Base-by-base conservation (phyloP, 2,888 invertebrate species). In the Platycheirus albimanus region DNA sequence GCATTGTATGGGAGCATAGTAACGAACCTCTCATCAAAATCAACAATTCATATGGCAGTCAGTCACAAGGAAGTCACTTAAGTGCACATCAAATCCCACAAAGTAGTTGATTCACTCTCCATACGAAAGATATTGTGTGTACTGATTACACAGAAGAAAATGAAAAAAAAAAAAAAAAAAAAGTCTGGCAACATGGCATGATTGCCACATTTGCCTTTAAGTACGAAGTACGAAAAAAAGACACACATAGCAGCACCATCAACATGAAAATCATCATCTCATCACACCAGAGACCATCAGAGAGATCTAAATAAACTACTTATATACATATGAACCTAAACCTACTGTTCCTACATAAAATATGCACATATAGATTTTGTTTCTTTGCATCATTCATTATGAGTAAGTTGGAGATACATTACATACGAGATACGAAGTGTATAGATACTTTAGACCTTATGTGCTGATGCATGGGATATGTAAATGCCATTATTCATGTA, bases 21-120 rank as follows among this genome's bases (percentile, higher is more conserved):
- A 54, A 69, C 30, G 30, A 54, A 56, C 69, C 69, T 70, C 47
- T 67, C 76, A 66, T 70, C 70, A 76, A 47, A 72, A 77, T 77
- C 71, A 81, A 67, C 71, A 81, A 81, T 72, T 77, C 77, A 72
- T 81, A 80, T 74, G 74, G 69, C 79, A 79, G 74, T 74, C 79
- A 79, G 75, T 70, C 69, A 64, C 80, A 77, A 81, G 77, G 81
- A 81, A 81, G 81, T 81, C 71, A 71, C 66, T 81, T 61, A 79
- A 67, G 81, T 67, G 66, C 76, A 67, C 71, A 81, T 77, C 76
- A 81, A 81, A 77, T 71, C 76, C 71, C 77, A 72, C 71, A 66
- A 71, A 77, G 71, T 71, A 67, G 51, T 52, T 56, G 15, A 70
- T 64, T 80, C 63, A 63, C 56, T 56, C n/a, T 13, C 3, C 10